phyloP scores from a whole-genome alignment of 2,113 vertebrate genomes.

The Ictidomys tridecemlineatus region DNA sequence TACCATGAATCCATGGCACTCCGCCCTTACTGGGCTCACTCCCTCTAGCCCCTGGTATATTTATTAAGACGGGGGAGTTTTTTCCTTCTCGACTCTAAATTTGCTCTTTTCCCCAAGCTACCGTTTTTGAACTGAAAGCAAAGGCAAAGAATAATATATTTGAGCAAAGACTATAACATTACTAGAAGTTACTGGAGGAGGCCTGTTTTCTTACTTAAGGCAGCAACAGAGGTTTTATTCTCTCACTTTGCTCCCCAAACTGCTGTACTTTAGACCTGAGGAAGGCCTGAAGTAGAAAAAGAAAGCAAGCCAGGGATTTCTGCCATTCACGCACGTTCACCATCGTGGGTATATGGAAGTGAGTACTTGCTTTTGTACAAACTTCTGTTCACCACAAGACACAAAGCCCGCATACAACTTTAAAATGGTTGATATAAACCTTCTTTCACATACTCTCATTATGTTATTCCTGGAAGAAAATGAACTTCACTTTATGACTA shows the following conservation, averaged over 20 bases:
- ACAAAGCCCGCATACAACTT: neutral
- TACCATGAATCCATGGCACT: conserved; percentile 16
- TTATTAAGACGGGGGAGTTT: conserved; percentile 48
- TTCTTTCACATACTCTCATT: neutral
- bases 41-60: conserved; percentile 44
- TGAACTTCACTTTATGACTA: neutral
- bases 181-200: neutral
- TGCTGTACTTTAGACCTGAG: neutral
- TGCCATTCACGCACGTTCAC: neutral
- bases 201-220: conserved; percentile 69
- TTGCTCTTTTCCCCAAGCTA: conserved; percentile 66
- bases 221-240: conserved; percentile 21
- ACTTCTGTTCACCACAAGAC: neutral
- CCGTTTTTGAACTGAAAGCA: conserved; percentile 59
- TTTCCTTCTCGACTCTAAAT: conserved; percentile 27
- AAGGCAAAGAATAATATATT: neutral
- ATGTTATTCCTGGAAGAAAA: neutral
- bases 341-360: neutral
- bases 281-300: conserved; percentile 15
- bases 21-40: neutral
- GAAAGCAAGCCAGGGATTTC: conserved; percentile 10
- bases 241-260: neutral
- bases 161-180: neutral
- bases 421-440: neutral
- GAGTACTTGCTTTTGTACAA: neutral